These are phyloP conservation scores for Tragelaphus strepsiceros DNA, from an alignment of 2,113 vertebrate species.

Conservation along the genomic window DNA sequence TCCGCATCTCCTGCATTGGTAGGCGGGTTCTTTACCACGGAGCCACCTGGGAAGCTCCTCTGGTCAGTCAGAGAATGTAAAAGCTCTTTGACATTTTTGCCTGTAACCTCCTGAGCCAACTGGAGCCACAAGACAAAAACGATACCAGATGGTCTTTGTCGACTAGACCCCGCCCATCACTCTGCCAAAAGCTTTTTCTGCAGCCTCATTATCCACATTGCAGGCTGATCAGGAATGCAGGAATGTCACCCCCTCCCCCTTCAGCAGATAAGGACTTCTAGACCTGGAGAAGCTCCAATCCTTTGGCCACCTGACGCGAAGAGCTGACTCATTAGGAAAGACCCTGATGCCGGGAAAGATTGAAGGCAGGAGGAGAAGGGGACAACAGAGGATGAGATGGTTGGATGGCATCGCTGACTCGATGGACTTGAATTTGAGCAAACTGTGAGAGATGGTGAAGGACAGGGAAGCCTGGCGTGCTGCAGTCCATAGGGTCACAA, in stretches of 20 bases:
- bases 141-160: neutral
- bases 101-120: neutral
- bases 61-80: neutral
- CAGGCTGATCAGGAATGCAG: neutral
- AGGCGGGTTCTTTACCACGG: neutral
- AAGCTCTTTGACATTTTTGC: neutral
- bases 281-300: neutral
- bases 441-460: neutral
- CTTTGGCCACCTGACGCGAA: neutral
- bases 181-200: neutral
- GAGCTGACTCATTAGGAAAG: neutral
- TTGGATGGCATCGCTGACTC: neutral
- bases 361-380: neutral
- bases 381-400: neutral
- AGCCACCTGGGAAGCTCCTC: neutral
- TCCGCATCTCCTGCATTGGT: neutral
- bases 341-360: neutral
- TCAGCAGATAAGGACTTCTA: neutral
- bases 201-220: rapidly evolving
- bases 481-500: neutral
- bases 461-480: neutral
- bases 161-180: neutral
- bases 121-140: rapidly evolving
- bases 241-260: neutral
- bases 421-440: neutral